Evolutionary conservation across 1,140 invertebrate genomes (phyloP).

Genomic region (Cotesia typhae): DNA sequence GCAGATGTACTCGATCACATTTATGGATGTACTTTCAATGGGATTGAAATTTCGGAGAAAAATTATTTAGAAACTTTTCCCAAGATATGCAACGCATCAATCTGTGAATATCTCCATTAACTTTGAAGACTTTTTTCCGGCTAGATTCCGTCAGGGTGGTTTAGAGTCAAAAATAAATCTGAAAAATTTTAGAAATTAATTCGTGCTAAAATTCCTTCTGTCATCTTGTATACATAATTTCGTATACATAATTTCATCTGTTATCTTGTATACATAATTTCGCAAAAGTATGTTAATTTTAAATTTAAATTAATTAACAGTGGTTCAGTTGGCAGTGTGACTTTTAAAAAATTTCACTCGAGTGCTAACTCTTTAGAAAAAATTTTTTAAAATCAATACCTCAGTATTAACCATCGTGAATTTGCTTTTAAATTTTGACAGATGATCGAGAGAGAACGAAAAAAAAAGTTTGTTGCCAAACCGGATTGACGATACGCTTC

Average conservation of each 20-base stretch:
- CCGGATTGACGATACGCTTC: constrained; percentile 35
- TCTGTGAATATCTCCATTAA: too few species aligned
- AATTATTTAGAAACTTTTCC: too few species aligned
- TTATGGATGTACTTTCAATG: too few species aligned
- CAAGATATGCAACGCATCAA: too few species aligned
- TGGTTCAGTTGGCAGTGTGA: background rate
- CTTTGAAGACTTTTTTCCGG: too few species aligned
- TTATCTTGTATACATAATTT: background rate
- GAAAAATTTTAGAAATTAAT: too few species aligned
- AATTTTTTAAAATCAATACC: constrained; percentile 6
- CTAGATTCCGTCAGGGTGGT: too few species aligned
- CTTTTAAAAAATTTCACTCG: background rate
- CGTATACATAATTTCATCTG: too few species aligned
- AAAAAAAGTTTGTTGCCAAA: constrained; percentile 34
- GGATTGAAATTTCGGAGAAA: too few species aligned
- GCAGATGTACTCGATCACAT: too few species aligned
- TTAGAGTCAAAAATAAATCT: too few species aligned
- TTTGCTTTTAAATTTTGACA: constrained; percentile 38
- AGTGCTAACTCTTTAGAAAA: constrained; percentile 7
- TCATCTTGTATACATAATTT: background rate
- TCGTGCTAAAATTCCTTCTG: too few species aligned
- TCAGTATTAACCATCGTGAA: constrained; percentile 29
- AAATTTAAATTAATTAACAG: background rate
- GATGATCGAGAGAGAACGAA: constrained; percentile 31
- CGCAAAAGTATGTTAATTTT: constrained; percentile 21